Evolutionary conservation across 2,888 invertebrate species (phyloP).

Genomic region (Phymatocera aterrima): DNA sequence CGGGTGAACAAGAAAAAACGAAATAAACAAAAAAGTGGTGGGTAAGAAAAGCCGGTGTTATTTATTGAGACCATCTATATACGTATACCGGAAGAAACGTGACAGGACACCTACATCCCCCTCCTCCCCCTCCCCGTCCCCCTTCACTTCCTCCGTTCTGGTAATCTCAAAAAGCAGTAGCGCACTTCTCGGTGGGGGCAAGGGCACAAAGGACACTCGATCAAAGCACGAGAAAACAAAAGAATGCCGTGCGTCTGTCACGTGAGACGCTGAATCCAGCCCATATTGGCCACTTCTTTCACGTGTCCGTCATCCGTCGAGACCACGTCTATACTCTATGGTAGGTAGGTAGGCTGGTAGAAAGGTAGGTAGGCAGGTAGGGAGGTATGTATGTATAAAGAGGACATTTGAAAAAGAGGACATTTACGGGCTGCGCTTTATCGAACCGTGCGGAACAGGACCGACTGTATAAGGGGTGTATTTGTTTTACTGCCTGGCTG

Average conservation of each 20-base stretch:
- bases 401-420: constrained; percentile 65
- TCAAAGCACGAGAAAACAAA: constrained; percentile 71
- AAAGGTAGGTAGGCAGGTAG: constrained; percentile 14
- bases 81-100: constrained; percentile 43
- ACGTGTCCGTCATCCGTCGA: constrained; percentile 71
- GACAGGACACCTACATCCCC: constrained; percentile 43
- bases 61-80: neutral
- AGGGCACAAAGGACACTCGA: constrained; percentile 64
- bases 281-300: constrained; percentile 75
- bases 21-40: neutral
- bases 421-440: constrained; percentile 62
- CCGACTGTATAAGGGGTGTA: constrained; percentile 71
- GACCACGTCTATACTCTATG: constrained; percentile 47
- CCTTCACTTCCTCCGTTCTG: constrained; percentile 49
- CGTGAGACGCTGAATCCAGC: constrained; percentile 73
- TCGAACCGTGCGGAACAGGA: constrained; percentile 55
- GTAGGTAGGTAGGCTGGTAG: neutral
- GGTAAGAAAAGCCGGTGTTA: neutral
- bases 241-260: constrained; percentile 69
- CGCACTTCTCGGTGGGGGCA: constrained; percentile 50
- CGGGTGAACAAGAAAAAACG: neutral
- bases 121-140: constrained; percentile 47
- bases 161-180: constrained; percentile 48
- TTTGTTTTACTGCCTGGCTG: constrained; percentile 74
- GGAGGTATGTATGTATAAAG: constrained; percentile 54